Conservation (phyloP, 2,888 invertebrate species). For the Drosophila diplacantha region DNA sequence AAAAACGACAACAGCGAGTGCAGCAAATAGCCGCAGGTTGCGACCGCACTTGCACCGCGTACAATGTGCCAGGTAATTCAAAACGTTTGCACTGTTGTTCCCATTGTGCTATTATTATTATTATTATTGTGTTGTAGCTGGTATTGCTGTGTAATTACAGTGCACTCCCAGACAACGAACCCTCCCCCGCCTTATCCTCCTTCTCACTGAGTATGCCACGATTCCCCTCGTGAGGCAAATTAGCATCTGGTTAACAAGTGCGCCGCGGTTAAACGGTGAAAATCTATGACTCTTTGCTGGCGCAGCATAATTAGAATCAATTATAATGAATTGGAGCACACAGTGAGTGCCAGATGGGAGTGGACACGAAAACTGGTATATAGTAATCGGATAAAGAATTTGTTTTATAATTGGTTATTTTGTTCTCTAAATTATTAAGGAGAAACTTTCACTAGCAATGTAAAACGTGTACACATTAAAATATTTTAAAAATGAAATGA, state of each 20-base stretch:
- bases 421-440: not conserved
- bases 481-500: not conserved
- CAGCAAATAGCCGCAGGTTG: conserved; percentile 38
- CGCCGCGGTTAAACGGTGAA: conserved; percentile 68
- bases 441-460: not conserved
- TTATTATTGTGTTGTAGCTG: conserved; percentile 50
- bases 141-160: conserved; percentile 20
- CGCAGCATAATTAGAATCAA: conserved; percentile 69
- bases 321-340: conserved; percentile 51
- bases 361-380: conserved; percentile 8
- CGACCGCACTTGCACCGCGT: conserved; percentile 33
- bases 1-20: conserved; percentile 26
- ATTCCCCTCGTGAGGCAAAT: conserved; percentile 37
- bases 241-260: conserved; percentile 70
- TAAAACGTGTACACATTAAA: not conserved
- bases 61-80: conserved; percentile 56
- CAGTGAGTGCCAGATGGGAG: conserved; percentile 43
- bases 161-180: conserved; percentile 20
- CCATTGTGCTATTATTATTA: conserved; percentile 66
- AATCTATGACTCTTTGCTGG: conserved; percentile 58
- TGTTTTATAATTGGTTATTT: not conserved
- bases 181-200: not conserved
- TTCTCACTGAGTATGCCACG: not conserved
- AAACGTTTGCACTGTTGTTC: conserved; percentile 52
- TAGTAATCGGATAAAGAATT: not conserved